A percentile compares a stretch with the other conserved stretches of the same genome.
Evolutionary conservation across 2,797 vertebrate species (phyloP).

Genomic region (Danio choprae): DNA sequence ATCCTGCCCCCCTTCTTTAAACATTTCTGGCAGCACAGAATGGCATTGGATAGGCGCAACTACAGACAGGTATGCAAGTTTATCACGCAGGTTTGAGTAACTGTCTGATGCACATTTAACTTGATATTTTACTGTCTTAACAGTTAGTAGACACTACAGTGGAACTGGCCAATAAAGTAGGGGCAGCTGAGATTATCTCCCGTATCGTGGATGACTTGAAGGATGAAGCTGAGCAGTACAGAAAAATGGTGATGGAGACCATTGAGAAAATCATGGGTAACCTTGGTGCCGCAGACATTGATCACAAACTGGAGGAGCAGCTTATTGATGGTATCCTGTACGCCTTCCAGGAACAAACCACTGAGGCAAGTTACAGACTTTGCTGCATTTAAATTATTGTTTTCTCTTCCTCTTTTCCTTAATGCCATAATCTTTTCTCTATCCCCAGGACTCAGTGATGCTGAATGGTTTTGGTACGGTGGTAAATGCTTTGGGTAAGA

Average conservation of each 20-base stretch:
- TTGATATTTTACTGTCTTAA: constrained; percentile 12
- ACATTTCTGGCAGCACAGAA: constrained; percentile 99
- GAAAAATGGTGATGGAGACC: constrained; percentile 99
- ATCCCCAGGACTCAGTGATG: constrained; percentile 96
- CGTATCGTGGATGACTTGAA: constrained; percentile 98
- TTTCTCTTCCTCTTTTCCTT: background rate
- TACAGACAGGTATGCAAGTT: constrained; percentile 90
- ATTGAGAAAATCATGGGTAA: constrained; percentile 99
- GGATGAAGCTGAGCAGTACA: constrained; percentile 98
- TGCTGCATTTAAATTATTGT: background rate
- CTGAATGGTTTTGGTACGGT: constrained; percentile 98
- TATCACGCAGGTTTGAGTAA: background rate
- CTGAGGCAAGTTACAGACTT: constrained; percentile 83
- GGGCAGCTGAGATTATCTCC: constrained; percentile 98
- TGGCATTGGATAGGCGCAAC: constrained; percentile 98
- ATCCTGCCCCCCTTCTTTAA: constrained; percentile 99
- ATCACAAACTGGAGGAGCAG: constrained; percentile 98
- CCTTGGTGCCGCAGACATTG: constrained; percentile 96
- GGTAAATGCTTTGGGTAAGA: constrained; percentile 97
- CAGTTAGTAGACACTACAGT: constrained; percentile 99
- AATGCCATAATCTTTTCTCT: background rate
- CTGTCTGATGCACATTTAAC: background rate
- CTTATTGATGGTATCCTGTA: constrained; percentile 98
- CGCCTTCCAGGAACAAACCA: constrained; percentile 98
- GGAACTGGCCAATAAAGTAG: constrained; percentile 98